Base-by-base conservation (phyloP, 2,888 invertebrate species). In the Epinotia bilunana region DNA sequence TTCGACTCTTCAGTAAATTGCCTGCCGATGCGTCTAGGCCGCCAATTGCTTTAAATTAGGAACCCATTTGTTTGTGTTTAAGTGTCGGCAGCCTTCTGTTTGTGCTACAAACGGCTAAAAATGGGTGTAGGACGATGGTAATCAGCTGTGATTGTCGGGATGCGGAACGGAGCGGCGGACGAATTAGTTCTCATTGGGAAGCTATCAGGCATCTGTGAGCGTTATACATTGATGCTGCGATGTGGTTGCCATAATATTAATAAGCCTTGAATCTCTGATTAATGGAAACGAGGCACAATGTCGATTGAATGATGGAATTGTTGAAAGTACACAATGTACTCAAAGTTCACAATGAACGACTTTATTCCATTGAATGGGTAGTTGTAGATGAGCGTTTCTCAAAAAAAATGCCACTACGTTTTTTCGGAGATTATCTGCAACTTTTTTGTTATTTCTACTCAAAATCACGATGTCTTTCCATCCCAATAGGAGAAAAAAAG, bases 41-140 rank as follows among this genome's bases (percentile, higher is more conserved):
- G 78, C 85, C 90, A 91, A 91, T 91, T 91, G 90, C 81, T 83
- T 86, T 87, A 87, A 91, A 92, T 92, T 88, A 91, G 87, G 86
- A 89, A 84, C 82, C 86, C 88, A 91, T 92, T 90, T 88, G 87
- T 91, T 83, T 84, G 83, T 84, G 86, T 89, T 75, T 86, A 88
- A 83, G 82, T 85, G 86, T 83, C 82, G 80, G 83, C 81, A 79
- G 82, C 80, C 82, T 84, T 84, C 84, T 86, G 88, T 88, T 88
- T 86, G 86, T 87, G 81, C 83, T 76, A 78, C 79, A 64, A 76
- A 75, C 72, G 63, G 78, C 79, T 76, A 77, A 78, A 80, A 79
- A 74, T 78, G 71, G 67, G 57, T 64, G 72, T 72, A 55, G 68
- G 65, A 55, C 71, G 67, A 67, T 72, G 78, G 53, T 53, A 53